Evolutionary conservation across 1,140 invertebrate species (phyloP), one percentile per base, ranked within the genome.

Genomic region (Lysiphlebus fabarum): DNA sequence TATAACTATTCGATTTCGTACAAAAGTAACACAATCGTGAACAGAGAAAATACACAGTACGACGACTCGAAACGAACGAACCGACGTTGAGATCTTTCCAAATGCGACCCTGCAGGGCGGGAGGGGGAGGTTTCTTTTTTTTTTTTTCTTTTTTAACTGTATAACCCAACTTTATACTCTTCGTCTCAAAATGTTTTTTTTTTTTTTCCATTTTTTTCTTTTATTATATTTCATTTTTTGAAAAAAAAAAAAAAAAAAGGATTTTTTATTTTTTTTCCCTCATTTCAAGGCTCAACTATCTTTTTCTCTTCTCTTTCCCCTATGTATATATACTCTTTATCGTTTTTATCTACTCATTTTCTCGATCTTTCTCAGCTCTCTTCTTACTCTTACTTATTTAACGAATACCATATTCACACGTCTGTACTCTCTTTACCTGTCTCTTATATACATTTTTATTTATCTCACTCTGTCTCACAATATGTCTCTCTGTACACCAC

Each of bases 101-200:
- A 26, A 41, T 53, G 53, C 33, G n/a, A 50, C 53, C 14, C 43
- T 51, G 41, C 41, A 17, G 43, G 43, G 36, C 64, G 67, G 72
- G 17, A 26, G 17, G 66, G 73, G 73, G 65, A 71, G 71, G 68
- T 76, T 76, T 76, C 71, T 74, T 74, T 72, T 76, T 76, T 76
- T 76, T 73, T 68, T 0, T 26, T 1, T 26, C 4, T 26, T 26
- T 26, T 26, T 26, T 26, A 26, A 26, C 17, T 26, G 4, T 26
- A 26, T 26, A 26, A 4, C 17, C 17, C 17, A 26, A 26, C 17
- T 26, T 26, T 26, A 26, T 26, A 26, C 17, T 26, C 17, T 26
- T 26, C 17, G 17, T 26, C 17, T 26, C 17, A 26, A 26, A 26
- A n/a, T n/a, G n/a, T n/a, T n/a, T n/a, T n/a, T n/a, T n/a, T 4